phyloP scores from a whole-genome alignment of 1,140 invertebrate genomes.

The Lordiphosa stackelbergi region DNA sequence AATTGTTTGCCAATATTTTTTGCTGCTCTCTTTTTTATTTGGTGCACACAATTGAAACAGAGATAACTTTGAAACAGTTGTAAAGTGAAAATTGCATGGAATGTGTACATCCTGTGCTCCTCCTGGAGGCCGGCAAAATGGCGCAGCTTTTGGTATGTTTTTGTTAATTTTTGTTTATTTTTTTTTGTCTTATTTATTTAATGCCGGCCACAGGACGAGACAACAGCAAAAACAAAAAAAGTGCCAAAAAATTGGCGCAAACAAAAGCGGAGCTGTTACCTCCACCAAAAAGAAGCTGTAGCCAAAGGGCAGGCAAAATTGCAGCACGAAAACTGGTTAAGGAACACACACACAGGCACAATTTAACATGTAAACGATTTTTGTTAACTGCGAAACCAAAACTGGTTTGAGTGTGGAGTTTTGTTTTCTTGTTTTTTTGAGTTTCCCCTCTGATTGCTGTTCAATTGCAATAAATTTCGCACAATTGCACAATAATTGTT shows the following conservation, averaged over 20 bases:
- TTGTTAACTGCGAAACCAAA: constrained; percentile 52
- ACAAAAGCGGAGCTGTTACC: constrained; percentile 28
- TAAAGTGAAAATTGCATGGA: constrained; percentile 75
- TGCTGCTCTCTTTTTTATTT: constrained; percentile 35
- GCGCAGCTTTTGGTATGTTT: constrained; percentile 26
- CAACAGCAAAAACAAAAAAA: constrained; percentile 53
- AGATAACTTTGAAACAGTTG: constrained; percentile 77
- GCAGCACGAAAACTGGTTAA: constrained; percentile 40
- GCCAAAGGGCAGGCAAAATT: constrained; percentile 72
- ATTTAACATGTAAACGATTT: constrained; percentile 75
- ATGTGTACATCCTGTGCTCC: constrained; percentile 27
- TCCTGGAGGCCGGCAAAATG: constrained; percentile 3
- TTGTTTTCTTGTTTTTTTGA: no score
- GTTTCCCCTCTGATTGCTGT: constrained; percentile 62
- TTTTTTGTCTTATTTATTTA: constrained; percentile 71
- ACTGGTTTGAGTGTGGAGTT: neutral
- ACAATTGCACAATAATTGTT: constrained; percentile 76
- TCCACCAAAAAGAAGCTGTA: constrained; percentile 54
- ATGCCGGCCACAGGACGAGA: constrained; percentile 60
- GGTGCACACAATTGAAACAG: constrained; percentile 69
- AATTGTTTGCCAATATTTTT: constrained; percentile 77
- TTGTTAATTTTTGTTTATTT: constrained; percentile 34
- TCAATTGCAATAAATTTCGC: constrained; percentile 76
- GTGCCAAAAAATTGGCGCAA: constrained; percentile 55
- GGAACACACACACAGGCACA: constrained; percentile 31